Percentiles rank a stretch among this genome's conserved stretches.
These are phyloP conservation scores for Centropyge bicolor DNA, from an alignment of 2,797 vertebrate genomes.

Conservation along the genomic window DNA sequence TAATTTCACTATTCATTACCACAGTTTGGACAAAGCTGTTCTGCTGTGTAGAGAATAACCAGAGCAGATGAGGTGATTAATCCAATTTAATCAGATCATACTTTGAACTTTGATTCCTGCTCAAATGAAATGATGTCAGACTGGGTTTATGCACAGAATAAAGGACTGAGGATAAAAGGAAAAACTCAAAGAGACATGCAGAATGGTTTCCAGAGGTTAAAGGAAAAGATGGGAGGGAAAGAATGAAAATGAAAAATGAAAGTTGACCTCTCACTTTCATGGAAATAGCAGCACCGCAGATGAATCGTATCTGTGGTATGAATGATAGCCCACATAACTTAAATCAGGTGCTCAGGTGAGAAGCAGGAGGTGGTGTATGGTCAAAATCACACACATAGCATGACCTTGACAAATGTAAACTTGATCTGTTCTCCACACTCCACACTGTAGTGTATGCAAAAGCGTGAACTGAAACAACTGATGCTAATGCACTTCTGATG, in stretches of 20 bases:
- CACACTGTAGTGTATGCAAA: no score
- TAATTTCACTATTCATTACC: background rate
- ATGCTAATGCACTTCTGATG: no score
- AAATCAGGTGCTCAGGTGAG: no score
- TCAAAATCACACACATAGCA: no score
- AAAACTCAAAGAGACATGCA: background rate
- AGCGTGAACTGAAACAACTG: no score
- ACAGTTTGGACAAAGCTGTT: background rate
- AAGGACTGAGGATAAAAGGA: background rate
- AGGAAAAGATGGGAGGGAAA: background rate
- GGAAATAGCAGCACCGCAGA: background rate
- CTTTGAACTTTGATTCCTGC: background rate
- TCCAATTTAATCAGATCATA: background rate
- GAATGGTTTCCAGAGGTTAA: background rate
- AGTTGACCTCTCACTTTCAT: background rate
- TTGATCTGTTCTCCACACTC: no score
- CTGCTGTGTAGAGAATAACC: background rate
- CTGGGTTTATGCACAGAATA: background rate
- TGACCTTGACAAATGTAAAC: no score
- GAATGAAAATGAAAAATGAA: background rate
- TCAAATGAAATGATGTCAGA: background rate
- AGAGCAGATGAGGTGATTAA: background rate
- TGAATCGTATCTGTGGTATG: background rate
- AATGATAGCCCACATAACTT: no score
- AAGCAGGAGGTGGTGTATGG: no score